Evolutionary conservation across 2,888 invertebrate species (phyloP), one percentile per base, ranked within the genome.

Genomic region (Elysia crispata): DNA sequence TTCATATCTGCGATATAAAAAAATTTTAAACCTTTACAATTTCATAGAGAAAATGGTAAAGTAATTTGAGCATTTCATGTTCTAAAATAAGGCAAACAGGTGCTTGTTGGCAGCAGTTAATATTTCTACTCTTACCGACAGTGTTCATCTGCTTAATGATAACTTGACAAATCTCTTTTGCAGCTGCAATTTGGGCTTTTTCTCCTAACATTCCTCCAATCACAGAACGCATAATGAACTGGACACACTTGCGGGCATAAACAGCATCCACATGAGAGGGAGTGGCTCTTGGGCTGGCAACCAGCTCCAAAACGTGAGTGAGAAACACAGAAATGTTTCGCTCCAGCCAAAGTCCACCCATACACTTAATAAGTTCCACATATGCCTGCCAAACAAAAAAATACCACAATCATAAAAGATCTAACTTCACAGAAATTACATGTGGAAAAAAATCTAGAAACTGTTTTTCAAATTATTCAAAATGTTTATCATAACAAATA

Each of bases 181-280:
- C 98, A 25, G 92, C 91, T 0, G 97, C 96, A 49, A 97, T 95
- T 92, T 99, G 99, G 13, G 98, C 98, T 88, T 98, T 98, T 93
- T 99, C 99, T 0, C 98, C 97, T 30, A 99, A 94, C 95, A 99
- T 95, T 91, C 97, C 96, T 0, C 99, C 98, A 57, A 99, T 94
- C 0, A 97, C 95, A 83, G 97, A 96, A 73, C 98, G 95, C 78
- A 99, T 93, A 85, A 99, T 97, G 92, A 98, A 99, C 91, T 96
- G 97, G 82, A 99, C 97, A 92, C 99, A 99, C 93, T 98, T 98
- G 86, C 99, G 95, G 0, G 98, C 98, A 92, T 98, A 98, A 1
- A 99, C 98, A 20, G 98, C 98, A 92, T 99, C 98, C 0, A 98
- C 98, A 90, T 99, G 99, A 0, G 97, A 97, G 20, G 97, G 96